Percentiles rank a stretch among this genome's conserved stretches.
phyloP scores from a whole-genome alignment of 2,888 invertebrate genomes.

The Ichneumoninae sp. region DNA sequence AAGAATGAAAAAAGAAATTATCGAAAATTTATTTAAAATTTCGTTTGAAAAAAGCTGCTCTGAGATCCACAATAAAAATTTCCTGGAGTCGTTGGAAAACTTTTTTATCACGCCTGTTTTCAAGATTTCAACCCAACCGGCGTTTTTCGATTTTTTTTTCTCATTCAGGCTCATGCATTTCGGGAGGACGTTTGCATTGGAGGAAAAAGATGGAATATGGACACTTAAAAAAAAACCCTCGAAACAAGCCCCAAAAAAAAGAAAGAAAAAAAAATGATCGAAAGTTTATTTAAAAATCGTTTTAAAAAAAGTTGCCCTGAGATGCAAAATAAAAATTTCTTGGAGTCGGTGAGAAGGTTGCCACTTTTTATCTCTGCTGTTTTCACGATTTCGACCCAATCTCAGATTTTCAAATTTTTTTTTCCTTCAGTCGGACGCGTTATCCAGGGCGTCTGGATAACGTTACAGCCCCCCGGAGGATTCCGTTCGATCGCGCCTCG shows the following conservation, averaged over 20 bases:
- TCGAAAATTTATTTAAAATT: neutral
- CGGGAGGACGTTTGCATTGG: conserved; percentile 7
- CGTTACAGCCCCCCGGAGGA: conserved; percentile 42
- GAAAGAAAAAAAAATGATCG: neutral
- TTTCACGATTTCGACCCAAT: neutral
- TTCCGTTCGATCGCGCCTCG: conserved; percentile 37
- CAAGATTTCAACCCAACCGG: neutral
- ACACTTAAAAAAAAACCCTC: no score
- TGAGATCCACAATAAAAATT: neutral
- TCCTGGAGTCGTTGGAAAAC: neutral
- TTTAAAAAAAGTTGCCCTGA: neutral
- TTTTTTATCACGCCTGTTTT: neutral
- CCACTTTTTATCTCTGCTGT: neutral
- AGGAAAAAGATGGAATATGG: no score
- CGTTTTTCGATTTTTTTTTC: neutral
- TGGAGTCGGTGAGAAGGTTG: neutral
- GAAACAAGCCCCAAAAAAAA: neutral
- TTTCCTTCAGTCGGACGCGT: conserved; percentile 8
- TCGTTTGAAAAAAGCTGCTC: neutral
- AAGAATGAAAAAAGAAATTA: neutral
- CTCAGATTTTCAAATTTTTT: neutral
- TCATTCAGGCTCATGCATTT: no score
- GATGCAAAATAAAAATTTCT: neutral
- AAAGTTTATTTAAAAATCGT: neutral
- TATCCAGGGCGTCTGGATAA: conserved; percentile 64